Base-by-base conservation (phyloP, 2,797 vertebrate genomes). In the Spinus pinus region DNA sequence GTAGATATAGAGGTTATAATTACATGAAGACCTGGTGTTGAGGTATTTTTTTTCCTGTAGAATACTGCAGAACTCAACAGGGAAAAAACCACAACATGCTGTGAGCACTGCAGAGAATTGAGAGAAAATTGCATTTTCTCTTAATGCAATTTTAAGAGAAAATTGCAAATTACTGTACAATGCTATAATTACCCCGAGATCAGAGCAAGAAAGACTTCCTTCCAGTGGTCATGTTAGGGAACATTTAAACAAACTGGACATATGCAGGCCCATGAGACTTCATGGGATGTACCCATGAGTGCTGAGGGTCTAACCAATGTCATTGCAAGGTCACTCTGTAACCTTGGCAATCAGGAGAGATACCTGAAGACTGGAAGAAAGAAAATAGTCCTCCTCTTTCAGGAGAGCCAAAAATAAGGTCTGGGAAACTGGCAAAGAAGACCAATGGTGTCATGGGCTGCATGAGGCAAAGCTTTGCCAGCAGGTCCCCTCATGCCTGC, bases 31-130 rank as follows among this genome's bases (percentile, higher is more conserved):
- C 35, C 28, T 80, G 53, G 30, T 71, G 72, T 22, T 80, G 56
- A 87, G 33, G 33, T 84, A 1, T 8, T 70, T 58, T 37, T 28
- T 89, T 88, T 81, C 53, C 31, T 70, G 37, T 17, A 57, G 60
- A 77, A 89, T 65, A 53, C 28, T 62, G 30, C 24, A 81, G 60
- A 85, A 57, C 19, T 53, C 30, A 82, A 70, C 28, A 42, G 35
- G 8, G 31, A 2, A 33, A 81, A 86, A 90, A 50, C 0, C 0
- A 4, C 21, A 54, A 4, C 22, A 18, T 17, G 5, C 39, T 58
- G 37, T 78, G 42, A 92, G 35, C 37, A 50, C 16, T 49, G 42
- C 39, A 65, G 65, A 85, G 30, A 88, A 69, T 54, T 67, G 53
- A 41, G 17, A 62, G 50, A 66, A 78, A 60, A 74, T 37, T 79